Percentiles rank a stretch among this genome's conserved stretches.
Conservation (phyloP, 2,113 vertebrate genomes). For the Hippotragus niger region DNA sequence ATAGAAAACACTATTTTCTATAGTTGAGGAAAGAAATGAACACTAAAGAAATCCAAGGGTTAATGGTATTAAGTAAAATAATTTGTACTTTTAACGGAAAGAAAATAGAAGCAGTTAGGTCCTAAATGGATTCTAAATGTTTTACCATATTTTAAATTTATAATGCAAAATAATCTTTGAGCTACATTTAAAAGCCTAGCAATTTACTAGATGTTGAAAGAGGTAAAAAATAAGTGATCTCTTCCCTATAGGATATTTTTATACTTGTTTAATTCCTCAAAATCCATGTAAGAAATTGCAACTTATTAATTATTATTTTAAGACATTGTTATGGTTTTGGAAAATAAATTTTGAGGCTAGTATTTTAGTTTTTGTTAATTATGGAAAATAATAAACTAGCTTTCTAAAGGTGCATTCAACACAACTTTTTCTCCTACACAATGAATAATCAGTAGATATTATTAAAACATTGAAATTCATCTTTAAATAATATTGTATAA, state of each 20-base stretch:
- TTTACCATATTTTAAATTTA: neutral
- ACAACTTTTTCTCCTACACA: neutral
- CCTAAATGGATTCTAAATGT: neutral
- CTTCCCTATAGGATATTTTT: neutral
- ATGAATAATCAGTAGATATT: neutral
- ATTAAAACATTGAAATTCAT: neutral
- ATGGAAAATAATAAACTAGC: neutral
- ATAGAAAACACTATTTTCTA: neutral
- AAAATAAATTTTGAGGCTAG: neutral
- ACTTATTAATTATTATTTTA: neutral
- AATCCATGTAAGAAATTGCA: neutral
- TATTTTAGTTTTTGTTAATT: neutral
- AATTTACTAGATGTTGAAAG: neutral
- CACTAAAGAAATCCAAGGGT: neutral
- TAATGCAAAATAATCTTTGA: neutral
- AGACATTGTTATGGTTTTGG: neutral
- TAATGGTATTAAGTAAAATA: neutral
- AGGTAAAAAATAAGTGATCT: neutral
- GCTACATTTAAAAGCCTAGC: neutral
- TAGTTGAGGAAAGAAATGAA: neutral
- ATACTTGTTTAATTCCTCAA: neutral
- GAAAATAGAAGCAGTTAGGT: neutral
- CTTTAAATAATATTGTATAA: neutral
- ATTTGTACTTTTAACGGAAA: neutral
- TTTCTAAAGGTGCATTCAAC: neutral